Evolutionary conservation across 2,888 invertebrate species (phyloP).

Genomic region (Drosophila ezoana): DNA sequence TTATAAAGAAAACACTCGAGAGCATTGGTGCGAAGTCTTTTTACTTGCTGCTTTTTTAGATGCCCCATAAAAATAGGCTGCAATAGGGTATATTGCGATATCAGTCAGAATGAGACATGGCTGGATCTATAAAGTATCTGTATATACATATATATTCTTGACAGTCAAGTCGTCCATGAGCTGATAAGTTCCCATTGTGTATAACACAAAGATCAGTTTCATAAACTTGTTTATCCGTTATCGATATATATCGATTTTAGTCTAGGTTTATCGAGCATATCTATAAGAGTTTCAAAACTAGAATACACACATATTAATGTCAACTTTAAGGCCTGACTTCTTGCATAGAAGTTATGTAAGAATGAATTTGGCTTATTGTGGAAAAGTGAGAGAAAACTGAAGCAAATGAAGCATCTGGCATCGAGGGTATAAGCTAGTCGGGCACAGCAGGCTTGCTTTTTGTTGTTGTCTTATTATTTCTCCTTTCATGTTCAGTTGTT

Average conservation of each 20-base stretch:
- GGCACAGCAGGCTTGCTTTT: background rate
- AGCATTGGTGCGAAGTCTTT: constrained; percentile 52
- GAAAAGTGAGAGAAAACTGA: no score
- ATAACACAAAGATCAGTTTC: background rate
- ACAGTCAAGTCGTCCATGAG: no score
- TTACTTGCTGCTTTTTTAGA: constrained; percentile 7
- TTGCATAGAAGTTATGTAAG: no score
- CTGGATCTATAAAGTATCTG: no score
- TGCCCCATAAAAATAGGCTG: background rate
- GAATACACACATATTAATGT: background rate
- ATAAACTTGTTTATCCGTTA: background rate
- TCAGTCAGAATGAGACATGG: background rate
- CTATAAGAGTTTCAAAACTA: background rate
- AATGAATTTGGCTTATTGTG: no score
- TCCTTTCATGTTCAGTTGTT: constrained; percentile 55
- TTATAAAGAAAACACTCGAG: constrained; percentile 80
- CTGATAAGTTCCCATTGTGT: background rate
- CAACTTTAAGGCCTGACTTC: no score
- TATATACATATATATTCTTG: no score
- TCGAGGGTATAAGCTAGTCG: no score
- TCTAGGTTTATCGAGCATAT: background rate
- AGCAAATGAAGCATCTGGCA: no score
- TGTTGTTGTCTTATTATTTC: constrained; percentile 32
- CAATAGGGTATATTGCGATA: background rate
- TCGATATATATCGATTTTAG: background rate